Percentiles rank a stretch among this genome's conserved stretches.
Evolutionary conservation across 2,113 vertebrate genomes (phyloP).

Genomic region (Heteronetta atricapilla): DNA sequence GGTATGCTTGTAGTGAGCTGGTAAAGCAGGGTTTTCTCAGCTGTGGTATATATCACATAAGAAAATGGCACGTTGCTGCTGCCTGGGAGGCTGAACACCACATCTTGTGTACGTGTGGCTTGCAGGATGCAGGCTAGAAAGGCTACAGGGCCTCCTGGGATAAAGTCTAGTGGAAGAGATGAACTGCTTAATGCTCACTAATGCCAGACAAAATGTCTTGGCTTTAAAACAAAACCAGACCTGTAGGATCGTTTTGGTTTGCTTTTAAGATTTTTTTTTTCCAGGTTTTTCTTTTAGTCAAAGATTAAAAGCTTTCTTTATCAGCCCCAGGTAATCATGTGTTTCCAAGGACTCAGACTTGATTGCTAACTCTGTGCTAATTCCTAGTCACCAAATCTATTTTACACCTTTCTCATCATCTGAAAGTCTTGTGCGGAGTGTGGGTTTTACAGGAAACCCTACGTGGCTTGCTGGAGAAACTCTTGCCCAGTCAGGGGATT

Average conservation of each 20-base stretch:
- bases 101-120: neutral
- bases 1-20: neutral
- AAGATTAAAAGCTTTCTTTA: neutral
- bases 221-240: neutral
- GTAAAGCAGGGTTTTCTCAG: neutral
- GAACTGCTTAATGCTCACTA: neutral
- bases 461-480: rapidly evolving
- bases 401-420: neutral
- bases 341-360: neutral
- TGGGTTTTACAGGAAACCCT: neutral
- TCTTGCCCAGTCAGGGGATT: neutral
- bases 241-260: neutral
- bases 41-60: neutral
- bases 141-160: neutral
- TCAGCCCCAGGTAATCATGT: neutral
- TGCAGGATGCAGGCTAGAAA: neutral
- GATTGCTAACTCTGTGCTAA: neutral
- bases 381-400: neutral
- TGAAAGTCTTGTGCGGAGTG: neutral
- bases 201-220: neutral
- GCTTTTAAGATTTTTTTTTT: neutral
- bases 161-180: neutral
- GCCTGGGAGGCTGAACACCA: neutral
- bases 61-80: neutral
- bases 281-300: neutral